These are phyloP conservation scores for Sebastes steindachneri DNA, from an alignment of 2,797 vertebrate species.

Conservation along the genomic window DNA sequence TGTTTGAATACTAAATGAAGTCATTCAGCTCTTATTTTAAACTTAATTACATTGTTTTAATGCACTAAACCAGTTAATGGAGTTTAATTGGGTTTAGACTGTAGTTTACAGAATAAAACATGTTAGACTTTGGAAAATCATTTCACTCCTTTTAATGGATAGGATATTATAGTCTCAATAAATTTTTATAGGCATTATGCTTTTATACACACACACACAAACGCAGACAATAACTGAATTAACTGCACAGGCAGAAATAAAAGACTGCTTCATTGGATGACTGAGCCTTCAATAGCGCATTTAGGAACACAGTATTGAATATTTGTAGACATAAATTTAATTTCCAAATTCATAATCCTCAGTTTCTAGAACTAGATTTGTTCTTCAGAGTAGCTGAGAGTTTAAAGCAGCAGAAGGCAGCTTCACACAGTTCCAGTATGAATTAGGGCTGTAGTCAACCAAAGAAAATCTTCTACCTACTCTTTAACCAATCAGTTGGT, in stretches of 20 bases:
- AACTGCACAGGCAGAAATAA: background rate
- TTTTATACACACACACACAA: background rate
- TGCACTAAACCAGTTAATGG: conserved; percentile 45
- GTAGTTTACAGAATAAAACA: conserved; percentile 29
- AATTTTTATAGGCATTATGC: background rate
- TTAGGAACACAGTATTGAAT: background rate
- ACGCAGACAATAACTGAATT: background rate
- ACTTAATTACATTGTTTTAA: conserved; percentile 55
- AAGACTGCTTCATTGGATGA: background rate
- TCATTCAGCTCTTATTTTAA: conserved; percentile 33
- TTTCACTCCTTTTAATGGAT: background rate
- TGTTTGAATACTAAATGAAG: conserved; percentile 41
- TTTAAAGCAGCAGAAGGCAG: no score
- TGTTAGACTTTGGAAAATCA: conserved; percentile 5
- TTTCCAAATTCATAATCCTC: background rate
- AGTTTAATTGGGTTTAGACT: conserved; percentile 46
- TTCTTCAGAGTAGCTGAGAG: no score
- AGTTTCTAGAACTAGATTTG: no score
- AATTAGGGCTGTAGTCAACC: no score
- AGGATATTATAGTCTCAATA: background rate
- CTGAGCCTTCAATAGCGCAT: background rate
- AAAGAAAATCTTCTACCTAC: no score
- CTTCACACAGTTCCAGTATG: no score
- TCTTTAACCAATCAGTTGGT: no score
- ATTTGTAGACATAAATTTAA: background rate